Conservation (phyloP, 2,113 vertebrate species). For the Gallinago media region DNA sequence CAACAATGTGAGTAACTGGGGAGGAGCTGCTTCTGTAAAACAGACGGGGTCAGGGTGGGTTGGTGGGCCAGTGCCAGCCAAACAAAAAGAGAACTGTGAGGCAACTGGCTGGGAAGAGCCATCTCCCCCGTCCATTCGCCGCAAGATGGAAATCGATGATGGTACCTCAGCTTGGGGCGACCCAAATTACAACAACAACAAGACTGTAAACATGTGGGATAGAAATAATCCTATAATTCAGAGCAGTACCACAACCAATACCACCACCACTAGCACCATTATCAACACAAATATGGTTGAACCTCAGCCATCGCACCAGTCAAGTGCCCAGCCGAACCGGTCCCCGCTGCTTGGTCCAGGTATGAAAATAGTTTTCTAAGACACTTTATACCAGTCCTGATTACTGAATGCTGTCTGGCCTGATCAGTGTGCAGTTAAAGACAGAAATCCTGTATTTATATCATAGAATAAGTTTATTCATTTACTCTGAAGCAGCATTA, state of each 20-base stretch:
- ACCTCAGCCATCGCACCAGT: conserved; percentile 83
- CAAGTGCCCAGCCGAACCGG: conserved; percentile 85
- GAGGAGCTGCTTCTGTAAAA: conserved; percentile 92
- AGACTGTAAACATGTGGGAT: conserved; percentile 98
- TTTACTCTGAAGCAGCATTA: not conserved
- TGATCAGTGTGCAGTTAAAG: not conserved
- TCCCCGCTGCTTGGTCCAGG: conserved; percentile 90
- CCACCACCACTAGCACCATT: conserved; percentile 80
- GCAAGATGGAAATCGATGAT: conserved; percentile 98
- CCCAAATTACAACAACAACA: conserved; percentile 88
- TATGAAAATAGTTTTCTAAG: conserved; percentile 36
- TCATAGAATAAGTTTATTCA: not conserved
- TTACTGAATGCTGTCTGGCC: not conserved
- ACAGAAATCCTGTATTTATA: not conserved
- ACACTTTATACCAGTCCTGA: fast-evolving
- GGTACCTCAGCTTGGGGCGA: conserved; percentile 99
- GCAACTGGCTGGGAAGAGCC: conserved; percentile 97
- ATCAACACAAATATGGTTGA: conserved; percentile 83
- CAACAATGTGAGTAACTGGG: conserved; percentile 88
- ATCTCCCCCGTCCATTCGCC: conserved; percentile 93
- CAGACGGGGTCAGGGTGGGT: conserved; percentile 88
- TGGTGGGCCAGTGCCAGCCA: conserved; percentile 82
- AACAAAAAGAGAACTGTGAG: conserved; percentile 87
- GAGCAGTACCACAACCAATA: conserved; percentile 81
- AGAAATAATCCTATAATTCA: conserved; percentile 90